Evolutionary conservation across 2,888 invertebrate species (phyloP).

Genomic region (Torymus auratus): DNA sequence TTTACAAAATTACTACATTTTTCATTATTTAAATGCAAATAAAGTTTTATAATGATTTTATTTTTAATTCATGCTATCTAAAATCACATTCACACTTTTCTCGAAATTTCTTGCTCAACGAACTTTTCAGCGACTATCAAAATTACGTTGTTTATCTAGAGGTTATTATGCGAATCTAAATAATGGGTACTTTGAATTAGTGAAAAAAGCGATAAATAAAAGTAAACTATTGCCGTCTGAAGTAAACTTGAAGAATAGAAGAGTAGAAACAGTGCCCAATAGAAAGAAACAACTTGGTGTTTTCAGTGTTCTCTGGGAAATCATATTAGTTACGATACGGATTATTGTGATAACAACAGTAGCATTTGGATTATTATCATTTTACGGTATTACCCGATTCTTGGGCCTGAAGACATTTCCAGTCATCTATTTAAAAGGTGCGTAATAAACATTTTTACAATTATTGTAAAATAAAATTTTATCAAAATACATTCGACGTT

Average conservation of each 20-base stretch:
- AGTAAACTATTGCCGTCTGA: background rate
- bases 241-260: slow-evolving; percentile 1
- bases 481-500: background rate
- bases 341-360: slow-evolving; percentile 63
- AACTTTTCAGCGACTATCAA: slow-evolving; percentile 24
- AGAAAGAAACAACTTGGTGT: slow-evolving; percentile 29
- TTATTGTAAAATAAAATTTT: background rate
- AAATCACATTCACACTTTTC: slow-evolving; percentile 22
- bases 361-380: slow-evolving; percentile 58
- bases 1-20: too few relatives aligned
- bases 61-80: slow-evolving; percentile 17
- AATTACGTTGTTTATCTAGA: slow-evolving; percentile 21
- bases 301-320: slow-evolving; percentile 47
- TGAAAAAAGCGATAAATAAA: slow-evolving; percentile 9
- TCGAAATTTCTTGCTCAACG: slow-evolving; percentile 15
- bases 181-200: slow-evolving; percentile 22
- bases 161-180: slow-evolving; percentile 33
- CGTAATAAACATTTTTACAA: slow-evolving; percentile 1
- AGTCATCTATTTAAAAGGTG: slow-evolving; percentile 63
- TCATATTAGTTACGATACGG: slow-evolving; percentile 60
- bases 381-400: slow-evolving; percentile 63
- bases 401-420: slow-evolving; percentile 60
- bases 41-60: slow-evolving; percentile 16
- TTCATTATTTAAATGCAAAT: too few relatives aligned
- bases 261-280: background rate